Conservation (phyloP, 2,888 invertebrate genomes). For the Drosophila cognata region DNA sequence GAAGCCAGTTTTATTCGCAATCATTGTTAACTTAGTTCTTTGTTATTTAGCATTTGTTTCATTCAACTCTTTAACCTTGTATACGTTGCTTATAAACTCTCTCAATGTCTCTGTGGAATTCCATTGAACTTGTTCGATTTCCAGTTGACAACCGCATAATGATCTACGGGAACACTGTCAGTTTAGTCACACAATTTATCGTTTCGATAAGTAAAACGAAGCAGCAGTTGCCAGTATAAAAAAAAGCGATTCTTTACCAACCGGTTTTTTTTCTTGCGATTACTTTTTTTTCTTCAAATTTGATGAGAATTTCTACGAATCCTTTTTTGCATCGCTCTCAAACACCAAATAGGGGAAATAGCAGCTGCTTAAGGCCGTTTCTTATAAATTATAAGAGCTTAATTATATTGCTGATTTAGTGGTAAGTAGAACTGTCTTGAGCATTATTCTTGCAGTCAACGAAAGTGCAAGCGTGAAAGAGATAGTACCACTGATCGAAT, state of each 20-base stretch:
- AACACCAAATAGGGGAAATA: conserved; percentile 5
- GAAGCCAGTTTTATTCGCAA: neutral
- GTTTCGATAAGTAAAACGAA: conserved; percentile 2
- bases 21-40: neutral
- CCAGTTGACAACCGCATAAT: conserved; percentile 44
- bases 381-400: conserved; percentile 2
- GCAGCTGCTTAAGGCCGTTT: neutral
- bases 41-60: neutral
- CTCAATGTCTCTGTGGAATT: conserved; percentile 42
- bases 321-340: conserved; percentile 16
- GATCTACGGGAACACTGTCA: conserved; percentile 10
- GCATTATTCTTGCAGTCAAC: neutral
- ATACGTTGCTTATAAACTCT: neutral
- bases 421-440: neutral
- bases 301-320: conserved; percentile 46
- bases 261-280: conserved; percentile 65
- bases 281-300: conserved; percentile 53
- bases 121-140: conserved; percentile 36
- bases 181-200: conserved; percentile 27
- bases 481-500: neutral
- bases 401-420: neutral
- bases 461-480: neutral
- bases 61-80: conserved; percentile 11
- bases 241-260: conserved; percentile 26
- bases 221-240: conserved; percentile 43